Base-by-base conservation (phyloP, 2,797 vertebrate species). In the Ceyx erithaca region DNA sequence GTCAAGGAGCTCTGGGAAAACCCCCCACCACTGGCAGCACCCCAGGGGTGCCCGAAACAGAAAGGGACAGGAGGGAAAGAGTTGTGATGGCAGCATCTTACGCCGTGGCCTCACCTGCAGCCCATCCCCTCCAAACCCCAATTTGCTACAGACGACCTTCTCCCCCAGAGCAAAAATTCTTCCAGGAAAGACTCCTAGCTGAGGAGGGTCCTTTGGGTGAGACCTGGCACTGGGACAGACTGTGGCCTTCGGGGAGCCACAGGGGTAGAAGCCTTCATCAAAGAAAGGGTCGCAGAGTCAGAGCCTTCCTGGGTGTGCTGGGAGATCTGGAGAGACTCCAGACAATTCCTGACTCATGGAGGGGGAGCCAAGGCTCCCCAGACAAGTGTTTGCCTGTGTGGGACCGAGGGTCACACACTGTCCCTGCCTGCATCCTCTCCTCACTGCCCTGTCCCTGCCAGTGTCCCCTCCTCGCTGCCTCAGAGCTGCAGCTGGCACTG, bases 91-190 rank as follows among this genome's bases (percentile, higher is more conserved):
- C 95, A 96, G 94, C 93, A 91, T 18, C 96, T 94, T 93, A 68
- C 69, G 75, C 72, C 30, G 0, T 61, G 76, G 63, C 35, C 75
- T 77, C 9, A 10, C 64, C 57, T 6, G 3, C 31, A 71, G 80
- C 75, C 73, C 19, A 1, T 14, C 37, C 78, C 59, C 76, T 84
- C 7, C 1, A 28, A 57, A 52, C 13, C 45, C 49, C 49, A 75
- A 14, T 77, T 91, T 85, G 26, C 58, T 67, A 69, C 28, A n/a
- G 67, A 96, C 78, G 57, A 96, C 92, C 78, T 95, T 96, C 86
- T 94, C 61, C 93, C 93, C 95, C 96, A 97, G 96, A 97, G 96
- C 96, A 96, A 97, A 96, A 95, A 10, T 64, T 80, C 78, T 72
- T 85, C 40, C 66, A 81, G 80, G 70, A 78, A 91, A 92, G 51